Evolutionary conservation across 1,140 invertebrate species (phyloP).

Genomic region (Achroia grisella): DNA sequence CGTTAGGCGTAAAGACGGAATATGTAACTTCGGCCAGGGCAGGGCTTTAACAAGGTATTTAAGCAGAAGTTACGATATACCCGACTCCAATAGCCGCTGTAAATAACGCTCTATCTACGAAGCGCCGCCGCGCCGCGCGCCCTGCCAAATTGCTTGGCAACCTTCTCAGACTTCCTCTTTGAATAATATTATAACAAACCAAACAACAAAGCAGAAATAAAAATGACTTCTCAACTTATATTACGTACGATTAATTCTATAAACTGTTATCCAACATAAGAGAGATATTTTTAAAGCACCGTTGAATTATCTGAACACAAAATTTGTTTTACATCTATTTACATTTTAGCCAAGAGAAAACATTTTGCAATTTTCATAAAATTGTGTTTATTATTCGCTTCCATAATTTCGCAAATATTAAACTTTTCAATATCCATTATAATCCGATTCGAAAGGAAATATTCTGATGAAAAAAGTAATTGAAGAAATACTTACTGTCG

Average conservation of each 20-base stretch:
- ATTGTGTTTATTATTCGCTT: neutral
- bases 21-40: conserved; percentile 8
- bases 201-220: conserved; percentile 36
- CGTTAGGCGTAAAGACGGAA: conserved; percentile 12
- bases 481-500: conserved; percentile 13
- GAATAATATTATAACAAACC: conserved; percentile 48
- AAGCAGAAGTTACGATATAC: conserved; percentile 49
- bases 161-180: conserved; percentile 52
- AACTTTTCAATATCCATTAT: conserved; percentile 4
- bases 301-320: no score
- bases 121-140: conserved; percentile 24
- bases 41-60: conserved; percentile 45
- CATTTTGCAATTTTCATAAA: no score
- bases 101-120: conserved; percentile 55
- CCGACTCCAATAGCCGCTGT: conserved; percentile 39
- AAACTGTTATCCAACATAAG: no score
- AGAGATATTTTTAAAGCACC: no score
- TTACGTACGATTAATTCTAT: neutral
- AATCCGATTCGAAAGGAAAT: conserved; percentile 2
- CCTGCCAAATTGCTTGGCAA: conserved; percentile 65
- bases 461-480: conserved; percentile 14
- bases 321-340: no score
- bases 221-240: conserved; percentile 16
- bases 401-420: neutral
- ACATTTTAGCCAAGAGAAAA: no score